These are phyloP conservation scores for Manis pentadactyla DNA, from an alignment of 2,797 vertebrate species.

Conservation along the genomic window DNA sequence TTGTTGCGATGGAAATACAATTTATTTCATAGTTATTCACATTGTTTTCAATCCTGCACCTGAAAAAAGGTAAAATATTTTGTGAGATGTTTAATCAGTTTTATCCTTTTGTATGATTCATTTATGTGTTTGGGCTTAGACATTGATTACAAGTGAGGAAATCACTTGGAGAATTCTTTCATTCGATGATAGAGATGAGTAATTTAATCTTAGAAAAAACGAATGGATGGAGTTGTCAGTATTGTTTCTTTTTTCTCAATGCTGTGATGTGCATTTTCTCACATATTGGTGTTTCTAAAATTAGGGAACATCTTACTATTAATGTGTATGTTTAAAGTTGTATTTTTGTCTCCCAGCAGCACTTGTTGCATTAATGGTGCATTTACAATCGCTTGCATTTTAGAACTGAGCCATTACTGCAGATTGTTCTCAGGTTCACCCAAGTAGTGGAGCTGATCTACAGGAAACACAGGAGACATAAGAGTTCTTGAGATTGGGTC, in stretches of 20 bases:
- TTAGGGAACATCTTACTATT: neutral
- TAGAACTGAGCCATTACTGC: neutral
- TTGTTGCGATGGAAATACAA: constrained; percentile 24
- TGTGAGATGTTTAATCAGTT: constrained; percentile 13
- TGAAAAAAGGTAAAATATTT: constrained; percentile 16
- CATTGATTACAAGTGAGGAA: neutral
- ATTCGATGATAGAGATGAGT: neutral
- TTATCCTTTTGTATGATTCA: neutral
- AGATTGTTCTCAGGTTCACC: neutral
- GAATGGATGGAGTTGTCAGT: neutral
- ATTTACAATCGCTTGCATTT: neutral
- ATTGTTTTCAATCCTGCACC: neutral
- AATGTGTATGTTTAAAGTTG: neutral
- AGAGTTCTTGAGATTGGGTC: neutral
- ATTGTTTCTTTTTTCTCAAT: neutral
- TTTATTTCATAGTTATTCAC: constrained; percentile 43
- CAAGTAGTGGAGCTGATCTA: neutral
- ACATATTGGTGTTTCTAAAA: neutral
- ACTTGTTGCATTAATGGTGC: neutral
- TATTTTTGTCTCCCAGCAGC: neutral
- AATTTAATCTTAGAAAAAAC: constrained; percentile 4
- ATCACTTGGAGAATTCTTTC: constrained; percentile 4
- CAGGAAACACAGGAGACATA: neutral
- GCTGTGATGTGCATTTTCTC: neutral
- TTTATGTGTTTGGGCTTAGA: constrained; percentile 12